Base-by-base conservation (phyloP, 2,888 invertebrate species). In the Heliconius aoede region DNA sequence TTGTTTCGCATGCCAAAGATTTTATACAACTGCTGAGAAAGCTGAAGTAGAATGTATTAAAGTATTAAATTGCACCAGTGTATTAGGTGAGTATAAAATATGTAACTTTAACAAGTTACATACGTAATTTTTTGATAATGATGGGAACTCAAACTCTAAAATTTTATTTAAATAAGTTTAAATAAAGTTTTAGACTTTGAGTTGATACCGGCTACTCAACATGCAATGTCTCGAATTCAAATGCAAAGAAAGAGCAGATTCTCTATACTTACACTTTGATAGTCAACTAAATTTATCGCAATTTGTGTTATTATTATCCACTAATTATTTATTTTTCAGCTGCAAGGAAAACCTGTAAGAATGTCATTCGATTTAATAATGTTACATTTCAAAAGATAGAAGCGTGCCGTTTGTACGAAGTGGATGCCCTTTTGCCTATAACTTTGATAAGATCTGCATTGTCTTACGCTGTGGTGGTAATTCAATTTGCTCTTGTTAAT, bases 261-360 rank as follows among this genome's bases (percentile, higher is more conserved):
- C 18, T 46, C 46, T 46, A 18, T 46, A 46, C 15, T 5, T 55
- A 3, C 3, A n/a, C 55, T n/a, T 55, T 55, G 8, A 11, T 55
- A 55, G n/a, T 55, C n/a, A 9, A n/a, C 4, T 9, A 9, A 58
- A 58, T 58, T 24, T 55, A 58, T 24, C 4, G n/a, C 13, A n/a
- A 26, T 61, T 28, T 5, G 46, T 46, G 18, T 46, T 46, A 46
- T 18, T 46, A 18, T 46, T 46, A 21, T 36, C 3, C 3, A 36
- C 7, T 18, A 46, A 21, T 21, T 21, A 21, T 21, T 46, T 2
- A 1, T 46, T 77, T n/a, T 77, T 58, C 58, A 77, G 77, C 8
- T 64, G 64, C 64, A 60, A 69, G 58, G 71, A 18, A 64, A 64
- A 73, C 58, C 15, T 77, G 73, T 24, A 77, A 77, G 51, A 77